Evolutionary conservation across 2,113 vertebrate genomes (phyloP), one percentile per base, ranked within the genome.

Genomic region (Ascaphus truei): DNA sequence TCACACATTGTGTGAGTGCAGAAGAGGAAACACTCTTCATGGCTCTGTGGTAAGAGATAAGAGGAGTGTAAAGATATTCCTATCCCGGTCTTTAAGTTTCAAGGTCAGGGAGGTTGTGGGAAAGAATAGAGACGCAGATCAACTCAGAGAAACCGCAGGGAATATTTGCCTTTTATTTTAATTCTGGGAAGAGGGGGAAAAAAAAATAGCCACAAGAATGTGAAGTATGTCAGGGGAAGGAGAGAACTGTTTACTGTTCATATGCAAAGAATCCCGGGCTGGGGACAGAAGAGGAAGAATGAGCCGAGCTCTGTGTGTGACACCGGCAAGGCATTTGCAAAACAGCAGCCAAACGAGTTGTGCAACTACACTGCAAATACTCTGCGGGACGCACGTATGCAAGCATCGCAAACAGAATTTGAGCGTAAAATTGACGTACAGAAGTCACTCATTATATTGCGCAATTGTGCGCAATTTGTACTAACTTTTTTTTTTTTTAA

Each of bases 161-260:
- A 71, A 71, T 71, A 71, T 60, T 20, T 61, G 47, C 23, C 56
- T 45, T 61, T 52, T 52, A 12, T n/a, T 61, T 52, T 16, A 61
- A 71, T 71, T 71, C 67, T 71, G 56, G 67, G 67, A 71, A 61
- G 34, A 66, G 51, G 25, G n/a, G 25, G 29, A 60, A 61, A 25
- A 68, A 57, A 45, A 58, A 71, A 71, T 36, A 71, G 67, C 57
- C 57, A 52, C 67, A 71, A 71, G 13, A 52, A 71, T 71, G 56
- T 61, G 57, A 71, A 71, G 57, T 71, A 71, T 71, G 57, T 71
- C 56, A 71, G 67, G 67, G 67, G 67, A 71, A 68, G n/a, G 55
- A 41, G 67, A 41, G 67, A 61, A 41, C 67, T 61, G 57, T 71
- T 71, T 71, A 71, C 67, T 71, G 67, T 71, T 71, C 61, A 71